Percentiles rank a stretch among this genome's conserved stretches.
Evolutionary conservation across 2,888 invertebrate genomes (phyloP).

Genomic region (Trissoscelio sp.): DNA sequence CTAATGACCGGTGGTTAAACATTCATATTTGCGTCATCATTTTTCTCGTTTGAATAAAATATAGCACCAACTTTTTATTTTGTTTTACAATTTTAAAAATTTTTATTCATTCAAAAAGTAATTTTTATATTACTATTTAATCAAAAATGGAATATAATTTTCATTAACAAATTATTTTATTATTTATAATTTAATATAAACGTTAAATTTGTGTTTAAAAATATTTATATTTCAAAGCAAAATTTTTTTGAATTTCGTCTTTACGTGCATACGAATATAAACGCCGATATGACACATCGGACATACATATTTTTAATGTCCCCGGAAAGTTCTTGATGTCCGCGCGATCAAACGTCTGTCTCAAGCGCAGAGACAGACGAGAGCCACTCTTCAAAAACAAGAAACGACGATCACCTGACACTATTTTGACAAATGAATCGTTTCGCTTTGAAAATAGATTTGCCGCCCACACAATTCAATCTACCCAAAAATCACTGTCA

Average conservation of each 20-base stretch:
- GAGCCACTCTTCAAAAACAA: constrained; percentile 68
- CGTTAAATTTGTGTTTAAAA: too few species aligned
- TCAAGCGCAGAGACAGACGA: constrained; percentile 58
- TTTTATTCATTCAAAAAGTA: too few species aligned
- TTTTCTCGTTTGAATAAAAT: neutral
- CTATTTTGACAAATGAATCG: constrained; percentile 70
- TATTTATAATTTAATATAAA: too few species aligned
- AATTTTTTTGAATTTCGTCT: too few species aligned
- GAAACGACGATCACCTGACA: constrained; percentile 68
- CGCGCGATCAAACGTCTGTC: constrained; percentile 67
- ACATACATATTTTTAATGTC: constrained; percentile 60
- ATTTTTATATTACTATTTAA: too few species aligned
- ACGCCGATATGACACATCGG: constrained; percentile 56
- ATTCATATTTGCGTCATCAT: neutral
- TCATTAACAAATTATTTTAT: too few species aligned
- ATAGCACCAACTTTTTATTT: neutral
- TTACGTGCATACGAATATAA: constrained; percentile 40
- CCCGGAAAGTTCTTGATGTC: constrained; percentile 63
- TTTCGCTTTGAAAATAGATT: constrained; percentile 65
- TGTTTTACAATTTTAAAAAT: neutral
- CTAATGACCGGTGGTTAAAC: constrained; percentile 28
- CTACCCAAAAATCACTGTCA: constrained; percentile 45
- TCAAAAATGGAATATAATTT: too few species aligned
- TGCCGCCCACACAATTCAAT: constrained; percentile 49
- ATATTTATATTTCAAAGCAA: too few species aligned